These are phyloP conservation scores for Elymnias hypermnestra DNA, from an alignment of 1,140 invertebrate genomes.

Conservation along the genomic window DNA sequence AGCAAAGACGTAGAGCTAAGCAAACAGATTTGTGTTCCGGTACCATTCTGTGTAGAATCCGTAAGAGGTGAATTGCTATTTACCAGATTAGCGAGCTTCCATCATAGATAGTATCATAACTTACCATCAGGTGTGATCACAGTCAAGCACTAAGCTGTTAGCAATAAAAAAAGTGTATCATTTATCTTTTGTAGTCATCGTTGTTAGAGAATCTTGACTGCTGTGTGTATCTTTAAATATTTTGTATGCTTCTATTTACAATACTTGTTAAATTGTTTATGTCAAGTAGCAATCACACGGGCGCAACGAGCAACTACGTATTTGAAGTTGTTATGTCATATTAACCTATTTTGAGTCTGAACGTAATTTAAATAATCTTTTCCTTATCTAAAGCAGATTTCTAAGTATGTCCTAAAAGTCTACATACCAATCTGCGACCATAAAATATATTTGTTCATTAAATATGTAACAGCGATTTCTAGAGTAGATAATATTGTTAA, in stretches of 20 bases:
- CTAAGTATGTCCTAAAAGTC: neutral
- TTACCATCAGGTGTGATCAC: no score
- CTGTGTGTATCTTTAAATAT: constrained; percentile 7
- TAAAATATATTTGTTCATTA: neutral
- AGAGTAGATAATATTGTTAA: no score
- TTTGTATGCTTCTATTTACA: constrained; percentile 8
- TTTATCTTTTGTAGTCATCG: no score
- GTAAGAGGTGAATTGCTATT: no score
- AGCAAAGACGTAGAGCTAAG: no score
- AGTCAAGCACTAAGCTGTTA: no score
- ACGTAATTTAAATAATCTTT: constrained; percentile 4
- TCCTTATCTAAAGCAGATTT: constrained; percentile 1
- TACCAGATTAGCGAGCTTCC: no score
- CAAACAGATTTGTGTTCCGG: no score
- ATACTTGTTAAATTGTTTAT: constrained; percentile 16
- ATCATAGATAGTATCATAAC: no score
- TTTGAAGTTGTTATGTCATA: constrained; percentile 10
- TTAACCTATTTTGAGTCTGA: neutral
- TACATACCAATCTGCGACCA: neutral
- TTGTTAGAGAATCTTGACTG: no score
- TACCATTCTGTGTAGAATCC: no score
- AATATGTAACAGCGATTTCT: neutral
- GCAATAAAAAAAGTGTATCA: no score
- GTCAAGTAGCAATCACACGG: constrained; percentile 9
- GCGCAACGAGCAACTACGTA: neutral